Evolutionary conservation across 2,113 vertebrate species (phyloP).

Genomic region (Charina bottae): DNA sequence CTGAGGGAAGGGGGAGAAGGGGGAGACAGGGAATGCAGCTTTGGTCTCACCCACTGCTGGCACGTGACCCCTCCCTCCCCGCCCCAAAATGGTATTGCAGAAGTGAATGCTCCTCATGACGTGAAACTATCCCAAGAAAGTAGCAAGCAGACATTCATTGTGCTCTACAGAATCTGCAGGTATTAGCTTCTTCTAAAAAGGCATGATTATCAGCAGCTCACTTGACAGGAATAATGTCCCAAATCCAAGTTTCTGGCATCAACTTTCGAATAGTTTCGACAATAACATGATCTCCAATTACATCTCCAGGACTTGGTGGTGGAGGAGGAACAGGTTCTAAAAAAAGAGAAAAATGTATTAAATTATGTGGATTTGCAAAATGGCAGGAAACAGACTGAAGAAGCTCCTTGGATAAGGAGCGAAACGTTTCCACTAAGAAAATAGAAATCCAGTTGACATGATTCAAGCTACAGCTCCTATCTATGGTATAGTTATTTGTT

Average conservation of each 20-base stretch:
- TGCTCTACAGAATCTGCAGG: not conserved
- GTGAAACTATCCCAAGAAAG: no score
- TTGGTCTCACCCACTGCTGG: not conserved
- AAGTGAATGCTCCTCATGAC: no score
- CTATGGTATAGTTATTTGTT: not conserved
- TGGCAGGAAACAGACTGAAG: not conserved
- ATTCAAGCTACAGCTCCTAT: no score
- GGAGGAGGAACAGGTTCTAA: not conserved
- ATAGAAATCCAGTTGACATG: no score
- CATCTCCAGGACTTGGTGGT: not conserved
- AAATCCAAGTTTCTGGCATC: constrained; percentile 1
- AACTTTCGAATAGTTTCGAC: not conserved
- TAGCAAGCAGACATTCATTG: not conserved
- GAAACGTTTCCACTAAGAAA: no score
- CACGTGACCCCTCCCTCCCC: no score
- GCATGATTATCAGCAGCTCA: not conserved
- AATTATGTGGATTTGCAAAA: not conserved
- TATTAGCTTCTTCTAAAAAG: not conserved
- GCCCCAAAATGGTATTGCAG: not conserved
- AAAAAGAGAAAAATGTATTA: not conserved
- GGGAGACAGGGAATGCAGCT: not conserved
- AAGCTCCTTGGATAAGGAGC: no score
- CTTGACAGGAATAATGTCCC: not conserved
- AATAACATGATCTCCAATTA: not conserved
- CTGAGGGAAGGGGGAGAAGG: no score